Evolutionary conservation across 2,888 invertebrate genomes (phyloP), one percentile per base, ranked within the genome.

Genomic region (Alitta virens): DNA sequence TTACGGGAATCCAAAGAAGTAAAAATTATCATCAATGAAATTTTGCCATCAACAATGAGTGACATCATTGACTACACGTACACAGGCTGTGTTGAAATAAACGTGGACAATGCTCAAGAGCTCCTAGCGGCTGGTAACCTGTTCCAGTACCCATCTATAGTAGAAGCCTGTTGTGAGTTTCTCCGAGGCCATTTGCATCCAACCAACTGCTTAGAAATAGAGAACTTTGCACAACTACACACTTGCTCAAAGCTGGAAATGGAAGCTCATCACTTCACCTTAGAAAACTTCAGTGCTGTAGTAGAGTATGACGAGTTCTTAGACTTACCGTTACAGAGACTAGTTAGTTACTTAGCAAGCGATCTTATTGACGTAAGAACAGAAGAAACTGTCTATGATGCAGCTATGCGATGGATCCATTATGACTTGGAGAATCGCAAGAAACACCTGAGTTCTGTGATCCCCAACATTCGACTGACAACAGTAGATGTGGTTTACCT

Each of bases 151-250:
- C 78, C 78, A 12, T 76, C 73, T 56, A 79, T 82, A 26, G 78
- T 79, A 1, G 72, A 75, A 43, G 66, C 61, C 1, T 67, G 76
- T 66, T 79, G 77, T 63, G 71, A 75, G 51, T 80, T 81, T 66
- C 69, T 82, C 2, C 61, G 69, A n/a, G 64, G 68, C 23, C 79
- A 81, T 64, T 74, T 82, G 3, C 78, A 81, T 66, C 72, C 76
- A 3, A 75, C 76, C 23, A 82, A 82, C 70, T 81, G 81, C 64
- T 66, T 82, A 21, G 80, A 80, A 26, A 78, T 82, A 56, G 78
- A 80, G 63, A 67, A 74, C 59, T 80, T 82, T 68, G 79, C 82
- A 53, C 74, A 76, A 26, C 63, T 80, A 43, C 80, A 82, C 69
- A 73, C 75, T 26, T 78, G 81, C 63, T 66, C 69, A 26, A 67